Evolutionary conservation across 1,140 invertebrate genomes (phyloP).

Genomic region (Drosophila littoralis): DNA sequence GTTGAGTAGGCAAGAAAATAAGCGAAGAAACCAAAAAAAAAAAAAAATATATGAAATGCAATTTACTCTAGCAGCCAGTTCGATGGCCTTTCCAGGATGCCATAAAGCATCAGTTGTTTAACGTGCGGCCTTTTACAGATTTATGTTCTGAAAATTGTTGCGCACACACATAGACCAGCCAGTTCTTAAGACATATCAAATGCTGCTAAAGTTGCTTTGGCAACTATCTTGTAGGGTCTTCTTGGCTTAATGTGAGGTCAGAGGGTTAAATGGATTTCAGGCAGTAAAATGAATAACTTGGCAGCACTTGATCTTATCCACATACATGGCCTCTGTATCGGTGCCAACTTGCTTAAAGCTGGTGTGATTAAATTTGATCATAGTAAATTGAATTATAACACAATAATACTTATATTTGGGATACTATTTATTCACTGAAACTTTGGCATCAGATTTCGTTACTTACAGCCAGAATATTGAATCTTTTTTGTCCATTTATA

Average conservation of each 20-base stretch:
- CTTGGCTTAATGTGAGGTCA: conserved; percentile 19
- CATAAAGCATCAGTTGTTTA: conserved; percentile 77
- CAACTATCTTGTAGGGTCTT: conserved; percentile 53
- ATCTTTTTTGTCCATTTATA: too few species aligned
- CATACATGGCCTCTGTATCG: neutral
- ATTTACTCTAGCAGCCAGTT: conserved; percentile 64
- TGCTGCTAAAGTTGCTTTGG: conserved; percentile 63
- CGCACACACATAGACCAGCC: conserved; percentile 43
- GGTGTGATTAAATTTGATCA: neutral
- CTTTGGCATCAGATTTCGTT: neutral
- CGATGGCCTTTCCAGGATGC: conserved; percentile 56
- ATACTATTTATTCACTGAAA: neutral
- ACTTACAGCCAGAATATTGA: too few species aligned
- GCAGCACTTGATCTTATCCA: conserved; percentile 30
- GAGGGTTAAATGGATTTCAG: conserved; percentile 43
- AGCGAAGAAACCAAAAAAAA: neutral
- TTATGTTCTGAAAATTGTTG: conserved; percentile 68
- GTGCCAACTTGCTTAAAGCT: conserved; percentile 4
- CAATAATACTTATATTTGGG: neutral
- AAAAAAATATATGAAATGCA: conserved; percentile 47
- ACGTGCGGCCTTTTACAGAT: conserved; percentile 67
- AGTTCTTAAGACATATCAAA: conserved; percentile 28
- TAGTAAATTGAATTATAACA: neutral
- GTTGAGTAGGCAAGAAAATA: conserved; percentile 41
- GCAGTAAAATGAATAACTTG: conserved; percentile 56